Evolutionary conservation across 1,140 invertebrate species (phyloP), one percentile per base, ranked within the genome.

Genomic region (Halesus radiatus): DNA sequence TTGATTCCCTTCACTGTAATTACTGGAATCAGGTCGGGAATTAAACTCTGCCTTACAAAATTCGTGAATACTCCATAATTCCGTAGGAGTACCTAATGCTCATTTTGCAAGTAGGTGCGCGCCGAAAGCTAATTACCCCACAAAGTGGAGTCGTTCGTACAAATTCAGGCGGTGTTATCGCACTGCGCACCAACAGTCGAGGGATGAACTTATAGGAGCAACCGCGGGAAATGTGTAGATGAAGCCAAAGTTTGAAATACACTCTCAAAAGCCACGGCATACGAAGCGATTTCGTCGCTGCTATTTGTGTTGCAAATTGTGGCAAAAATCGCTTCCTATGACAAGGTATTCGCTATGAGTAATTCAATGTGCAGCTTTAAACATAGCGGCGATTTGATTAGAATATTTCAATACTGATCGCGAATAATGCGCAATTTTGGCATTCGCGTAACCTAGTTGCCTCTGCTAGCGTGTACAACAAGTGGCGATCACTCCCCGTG

Each of bases 71-170:
- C 76, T 74, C 76, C 76, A 78, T 78, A 81, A 81, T 81, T 81
- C 58, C 56, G 76, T 26, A 60, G 76, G 74, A 75, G 76, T 3
- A 45, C 37, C 37, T 81, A 81, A 81, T 81, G 76, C 76, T 81
- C 80, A 81, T 81, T 81, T 81, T 81, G 80, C 70, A 76, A 76
- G 37, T 45, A 45, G 80, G 52, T 74, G 66, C 80, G 80, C 54
- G 80, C 58, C 78, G 80, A 81, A 81, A 81, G 80, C 80, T 81
- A 81, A 81, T 81, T 81, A 81, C 76, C 70, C 80, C 80, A 76
- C 80, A 76, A 52, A 78, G 70, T 78, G 76, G 62, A 23, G 22
- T 68, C 52, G 73, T 58, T 54, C 4, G 80, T 81, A 74, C 62
- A 75, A 75, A 78, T 74, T 66, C 58, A 62, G 53, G 54, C 52